Percentiles rank a stretch among this genome's conserved stretches.
These are phyloP conservation scores for Atta colombica DNA, from an alignment of 1,140 invertebrate species.

Conservation along the genomic window DNA sequence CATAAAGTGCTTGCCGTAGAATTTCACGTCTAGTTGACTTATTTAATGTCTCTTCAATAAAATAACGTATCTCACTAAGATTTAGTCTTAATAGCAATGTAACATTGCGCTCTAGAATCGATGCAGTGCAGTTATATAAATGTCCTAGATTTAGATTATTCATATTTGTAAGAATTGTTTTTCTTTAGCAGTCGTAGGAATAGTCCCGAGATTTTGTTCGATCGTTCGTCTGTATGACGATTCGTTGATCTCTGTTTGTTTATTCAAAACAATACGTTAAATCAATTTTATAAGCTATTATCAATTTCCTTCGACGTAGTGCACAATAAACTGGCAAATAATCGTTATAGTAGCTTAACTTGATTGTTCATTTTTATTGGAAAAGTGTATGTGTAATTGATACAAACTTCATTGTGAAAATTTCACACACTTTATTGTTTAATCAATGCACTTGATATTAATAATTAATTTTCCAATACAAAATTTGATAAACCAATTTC, in stretches of 20 bases:
- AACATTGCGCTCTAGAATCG: slow-evolving; percentile 71
- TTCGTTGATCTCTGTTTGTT: slow-evolving; percentile 2
- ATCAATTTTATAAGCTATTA: slow-evolving; percentile 38
- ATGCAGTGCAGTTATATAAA: slow-evolving; percentile 79
- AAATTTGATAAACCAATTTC: background rate
- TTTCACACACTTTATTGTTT: background rate
- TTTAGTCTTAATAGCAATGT: slow-evolving; percentile 71
- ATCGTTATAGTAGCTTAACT: slow-evolving; percentile 1
- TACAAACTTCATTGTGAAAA: background rate
- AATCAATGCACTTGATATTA: background rate
- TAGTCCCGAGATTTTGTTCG: background rate
- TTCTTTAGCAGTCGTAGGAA: background rate
- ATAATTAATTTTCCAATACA: background rate
- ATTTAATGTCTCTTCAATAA: slow-evolving; percentile 70
- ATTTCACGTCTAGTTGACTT: slow-evolving; percentile 68
- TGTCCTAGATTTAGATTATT: slow-evolving; percentile 58
- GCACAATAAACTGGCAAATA: slow-evolving; percentile 8
- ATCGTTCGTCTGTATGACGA: background rate
- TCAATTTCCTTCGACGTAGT: slow-evolving; percentile 7
- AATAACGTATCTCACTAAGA: slow-evolving; percentile 70
- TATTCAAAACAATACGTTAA: slow-evolving; percentile 24
- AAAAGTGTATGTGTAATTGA: background rate
- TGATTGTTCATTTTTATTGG: background rate
- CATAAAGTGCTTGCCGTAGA: slow-evolving; percentile 71
- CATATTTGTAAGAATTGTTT: slow-evolving; percentile 70